A percentile compares a stretch with the other conserved stretches of the same genome.
These are phyloP conservation scores for Philypnodon macrostomus DNA, from an alignment of 2,797 vertebrate species.

Conservation along the genomic window DNA sequence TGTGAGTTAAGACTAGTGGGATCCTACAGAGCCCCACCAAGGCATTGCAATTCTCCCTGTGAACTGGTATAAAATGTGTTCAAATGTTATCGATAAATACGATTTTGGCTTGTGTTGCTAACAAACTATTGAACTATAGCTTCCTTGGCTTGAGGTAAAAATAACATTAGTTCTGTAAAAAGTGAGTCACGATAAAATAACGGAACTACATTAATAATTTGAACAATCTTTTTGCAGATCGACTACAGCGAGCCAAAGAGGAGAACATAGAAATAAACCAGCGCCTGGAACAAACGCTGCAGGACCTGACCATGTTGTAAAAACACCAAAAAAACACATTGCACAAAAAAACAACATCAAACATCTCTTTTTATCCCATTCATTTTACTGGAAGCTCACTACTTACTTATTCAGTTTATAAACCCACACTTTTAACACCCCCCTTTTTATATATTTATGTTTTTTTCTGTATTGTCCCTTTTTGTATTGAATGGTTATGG, in stretches of 20 bases:
- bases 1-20: no score
- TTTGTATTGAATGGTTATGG: slow-evolving; percentile 50
- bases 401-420: slow-evolving; percentile 31
- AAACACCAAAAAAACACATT: slow-evolving; percentile 30
- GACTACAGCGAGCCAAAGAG: slow-evolving; percentile 82
- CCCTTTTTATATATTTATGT: slow-evolving; percentile 68
- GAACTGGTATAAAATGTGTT: no score
- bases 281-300: slow-evolving; percentile 91
- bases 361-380: slow-evolving; percentile 54
- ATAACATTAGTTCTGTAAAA: neutral
- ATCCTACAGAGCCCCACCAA: no score
- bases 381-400: slow-evolving; percentile 48
- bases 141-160: no score
- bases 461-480: slow-evolving; percentile 45
- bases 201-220: neutral
- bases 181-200: neutral
- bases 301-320: slow-evolving; percentile 91
- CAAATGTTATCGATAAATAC: no score
- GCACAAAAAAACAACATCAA: slow-evolving; percentile 19
- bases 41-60: no score
- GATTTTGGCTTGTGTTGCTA: no score
- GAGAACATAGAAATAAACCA: slow-evolving; percentile 87
- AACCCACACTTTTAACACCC: slow-evolving; percentile 43
- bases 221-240: slow-evolving; percentile 74
- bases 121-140: no score